These are phyloP conservation scores for Ellobius talpinus DNA, from an alignment of 2,113 vertebrate species.

Conservation along the genomic window DNA sequence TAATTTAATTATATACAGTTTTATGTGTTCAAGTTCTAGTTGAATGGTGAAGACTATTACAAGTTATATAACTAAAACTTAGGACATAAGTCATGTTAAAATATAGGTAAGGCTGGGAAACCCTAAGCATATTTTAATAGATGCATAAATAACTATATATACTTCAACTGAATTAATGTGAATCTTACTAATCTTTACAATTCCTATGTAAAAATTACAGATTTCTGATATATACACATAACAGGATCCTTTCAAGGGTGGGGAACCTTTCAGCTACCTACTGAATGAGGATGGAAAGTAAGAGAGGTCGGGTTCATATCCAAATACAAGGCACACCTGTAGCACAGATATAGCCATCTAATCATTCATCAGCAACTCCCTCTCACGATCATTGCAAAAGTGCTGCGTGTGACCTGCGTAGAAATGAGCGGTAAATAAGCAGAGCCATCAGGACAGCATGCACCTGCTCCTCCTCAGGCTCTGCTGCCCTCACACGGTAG, in stretches of 20 bases:
- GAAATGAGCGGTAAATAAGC: background rate
- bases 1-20: no score
- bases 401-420: background rate
- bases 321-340: background rate
- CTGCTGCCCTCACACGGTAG: background rate
- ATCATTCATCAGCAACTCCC: background rate
- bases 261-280: background rate
- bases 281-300: background rate
- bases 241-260: background rate
- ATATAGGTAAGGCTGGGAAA: background rate
- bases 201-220: background rate
- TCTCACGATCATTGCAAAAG: background rate
- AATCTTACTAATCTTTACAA: slow-evolving; percentile 32
- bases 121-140: background rate
- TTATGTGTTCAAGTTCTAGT: background rate
- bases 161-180: slow-evolving; percentile 2
- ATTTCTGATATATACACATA: background rate
- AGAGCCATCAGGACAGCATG: background rate
- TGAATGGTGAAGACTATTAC: slow-evolving; percentile 27
- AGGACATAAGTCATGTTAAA: background rate
- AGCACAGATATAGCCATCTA: background rate
- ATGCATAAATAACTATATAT: background rate
- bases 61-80: slow-evolving; percentile 5
- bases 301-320: background rate
- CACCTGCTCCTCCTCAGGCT: background rate